These are phyloP conservation scores for Ochotona curzoniae DNA, from an alignment of 2,113 vertebrate genomes.

Conservation along the genomic window DNA sequence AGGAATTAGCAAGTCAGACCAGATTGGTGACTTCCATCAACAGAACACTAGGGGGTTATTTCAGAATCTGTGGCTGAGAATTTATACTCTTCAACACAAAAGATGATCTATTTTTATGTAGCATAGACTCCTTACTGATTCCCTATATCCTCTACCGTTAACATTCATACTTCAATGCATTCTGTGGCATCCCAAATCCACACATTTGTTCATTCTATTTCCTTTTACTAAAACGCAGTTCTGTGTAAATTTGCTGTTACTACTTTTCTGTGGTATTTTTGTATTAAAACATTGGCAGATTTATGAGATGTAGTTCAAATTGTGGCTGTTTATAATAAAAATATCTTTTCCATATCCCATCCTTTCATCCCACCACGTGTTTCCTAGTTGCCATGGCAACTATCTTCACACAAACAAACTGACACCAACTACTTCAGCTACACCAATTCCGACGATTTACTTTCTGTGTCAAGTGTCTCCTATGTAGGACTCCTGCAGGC, in stretches of 20 bases:
- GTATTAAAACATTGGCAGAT: background rate
- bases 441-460: background rate
- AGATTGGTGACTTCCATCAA: no score
- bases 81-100: no score
- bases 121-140: no score
- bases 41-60: no score
- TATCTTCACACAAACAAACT: background rate
- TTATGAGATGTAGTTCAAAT: background rate
- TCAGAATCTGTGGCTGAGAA: no score
- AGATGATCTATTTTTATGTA: no score
- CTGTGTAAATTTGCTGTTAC: background rate
- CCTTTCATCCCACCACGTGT: background rate
- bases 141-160: no score
- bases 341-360: background rate
- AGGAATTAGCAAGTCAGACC: no score
- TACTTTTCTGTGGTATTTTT: background rate
- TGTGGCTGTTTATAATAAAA: background rate
- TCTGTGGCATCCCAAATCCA: no score
- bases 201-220: no score
- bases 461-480: background rate
- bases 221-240: background rate
- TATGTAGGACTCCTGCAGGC: background rate
- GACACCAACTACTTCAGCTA: background rate
- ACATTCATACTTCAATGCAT: background rate
- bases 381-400: background rate